Percentiles rank a stretch among this genome's conserved stretches.
Evolutionary conservation across 2,888 invertebrate genomes (phyloP).

Genomic region (Oithona nana): DNA sequence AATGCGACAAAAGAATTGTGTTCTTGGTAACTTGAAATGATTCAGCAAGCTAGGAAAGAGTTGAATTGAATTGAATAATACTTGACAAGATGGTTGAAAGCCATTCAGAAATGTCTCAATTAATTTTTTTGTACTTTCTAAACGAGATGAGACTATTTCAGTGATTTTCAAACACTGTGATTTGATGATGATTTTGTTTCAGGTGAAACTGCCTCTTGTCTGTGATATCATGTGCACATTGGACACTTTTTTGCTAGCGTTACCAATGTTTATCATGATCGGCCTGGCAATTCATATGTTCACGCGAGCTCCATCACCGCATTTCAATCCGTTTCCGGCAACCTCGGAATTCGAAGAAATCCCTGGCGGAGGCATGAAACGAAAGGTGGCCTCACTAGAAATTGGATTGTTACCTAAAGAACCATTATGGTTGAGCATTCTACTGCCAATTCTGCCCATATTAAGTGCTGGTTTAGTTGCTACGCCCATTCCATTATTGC

Average conservation of each 20-base stretch:
- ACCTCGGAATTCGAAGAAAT: neutral
- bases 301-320: neutral
- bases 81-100: no score
- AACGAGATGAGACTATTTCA: no score
- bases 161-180: neutral
- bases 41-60: no score
- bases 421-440: neutral
- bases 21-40: no score
- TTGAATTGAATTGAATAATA: no score
- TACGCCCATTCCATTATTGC: constrained; percentile 1
- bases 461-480: neutral
- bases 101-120: no score
- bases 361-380: neutral
- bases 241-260: neutral
- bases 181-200: neutral
- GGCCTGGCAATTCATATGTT: constrained; percentile 6
- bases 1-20: no score
- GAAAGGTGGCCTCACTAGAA: neutral
- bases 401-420: neutral
- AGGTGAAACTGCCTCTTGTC: neutral
- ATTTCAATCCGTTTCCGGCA: neutral
- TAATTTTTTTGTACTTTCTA: no score
- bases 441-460: neutral
- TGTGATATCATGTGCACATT: constrained; percentile 10
- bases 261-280: constrained; percentile 3